These are phyloP conservation scores for Pseudopipra pipra DNA, from an alignment of 2,113 vertebrate genomes.

Conservation along the genomic window DNA sequence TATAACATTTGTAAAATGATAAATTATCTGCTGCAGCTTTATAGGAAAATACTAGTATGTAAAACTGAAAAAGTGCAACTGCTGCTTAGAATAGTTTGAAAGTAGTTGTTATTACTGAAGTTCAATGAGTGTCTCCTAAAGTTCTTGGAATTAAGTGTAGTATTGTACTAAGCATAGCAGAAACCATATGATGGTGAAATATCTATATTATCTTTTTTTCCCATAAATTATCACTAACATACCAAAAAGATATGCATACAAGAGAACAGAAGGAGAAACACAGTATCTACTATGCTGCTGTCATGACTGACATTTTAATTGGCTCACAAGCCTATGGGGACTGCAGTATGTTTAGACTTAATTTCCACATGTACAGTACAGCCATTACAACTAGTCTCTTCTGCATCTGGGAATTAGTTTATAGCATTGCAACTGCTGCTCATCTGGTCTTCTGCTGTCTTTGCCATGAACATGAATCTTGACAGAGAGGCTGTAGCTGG, in stretches of 20 bases:
- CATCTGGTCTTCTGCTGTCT: slow-evolving; percentile 58
- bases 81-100: neutral
- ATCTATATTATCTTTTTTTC: neutral
- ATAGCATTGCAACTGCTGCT: slow-evolving; percentile 36
- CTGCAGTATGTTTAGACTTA: slow-evolving; percentile 43
- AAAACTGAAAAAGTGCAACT: neutral
- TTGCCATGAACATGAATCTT: slow-evolving; percentile 21
- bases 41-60: neutral
- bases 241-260: neutral
- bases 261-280: slow-evolving; percentile 25
- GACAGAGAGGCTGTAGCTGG: slow-evolving; percentile 19
- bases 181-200: neutral
- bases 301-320: slow-evolving; percentile 60
- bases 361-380: slow-evolving; percentile 53
- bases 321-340: neutral
- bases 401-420: slow-evolving; percentile 65
- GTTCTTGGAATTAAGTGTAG: neutral
- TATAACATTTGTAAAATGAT: neutral
- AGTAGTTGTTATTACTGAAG: neutral
- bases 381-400: slow-evolving; percentile 29
- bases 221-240: neutral
- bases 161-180: neutral
- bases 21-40: neutral
- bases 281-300: slow-evolving; percentile 1
- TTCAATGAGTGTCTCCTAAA: neutral